Percentiles rank a stretch among this genome's conserved stretches.
These are phyloP conservation scores for Saxidomus purpurata DNA, from an alignment of 1,140 invertebrate genomes.

Conservation along the genomic window DNA sequence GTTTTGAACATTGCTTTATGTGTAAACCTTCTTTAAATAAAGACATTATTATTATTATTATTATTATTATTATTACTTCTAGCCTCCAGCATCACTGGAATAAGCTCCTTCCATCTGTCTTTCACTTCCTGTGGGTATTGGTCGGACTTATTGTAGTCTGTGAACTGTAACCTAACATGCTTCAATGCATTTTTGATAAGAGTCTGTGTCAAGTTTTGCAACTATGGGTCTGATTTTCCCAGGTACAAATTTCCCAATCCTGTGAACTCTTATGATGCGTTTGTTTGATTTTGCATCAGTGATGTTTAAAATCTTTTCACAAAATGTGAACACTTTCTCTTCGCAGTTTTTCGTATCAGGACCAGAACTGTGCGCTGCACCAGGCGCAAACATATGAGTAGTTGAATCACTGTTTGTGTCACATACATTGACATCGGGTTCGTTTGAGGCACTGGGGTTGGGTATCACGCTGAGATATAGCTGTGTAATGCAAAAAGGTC, in stretches of 20 bases:
- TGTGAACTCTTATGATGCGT: too few relatives aligned
- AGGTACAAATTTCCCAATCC: background rate
- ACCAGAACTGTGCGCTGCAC: too few relatives aligned
- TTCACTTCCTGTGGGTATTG: too few relatives aligned
- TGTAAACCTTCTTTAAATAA: too few relatives aligned
- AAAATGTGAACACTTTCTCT: background rate
- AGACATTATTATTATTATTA: too few relatives aligned
- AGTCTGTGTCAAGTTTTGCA: background rate
- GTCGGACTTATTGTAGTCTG: conserved; percentile 9
- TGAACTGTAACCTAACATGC: background rate
- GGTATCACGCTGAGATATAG: background rate
- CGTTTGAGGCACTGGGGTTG: background rate
- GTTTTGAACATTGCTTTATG: too few relatives aligned
- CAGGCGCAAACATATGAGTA: too few relatives aligned
- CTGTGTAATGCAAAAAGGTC: too few relatives aligned
- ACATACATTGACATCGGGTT: too few relatives aligned
- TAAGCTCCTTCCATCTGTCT: background rate
- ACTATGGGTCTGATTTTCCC: background rate
- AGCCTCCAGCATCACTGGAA: conserved; percentile 23
- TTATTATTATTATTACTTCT: too few relatives aligned
- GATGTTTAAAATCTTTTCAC: background rate
- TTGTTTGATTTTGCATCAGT: background rate
- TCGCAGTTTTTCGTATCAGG: background rate
- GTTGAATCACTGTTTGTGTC: too few relatives aligned
- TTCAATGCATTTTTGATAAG: background rate